These are phyloP conservation scores for Rhinatrema bivittatum DNA, from an alignment of 2,797 vertebrate species.

Conservation along the genomic window DNA sequence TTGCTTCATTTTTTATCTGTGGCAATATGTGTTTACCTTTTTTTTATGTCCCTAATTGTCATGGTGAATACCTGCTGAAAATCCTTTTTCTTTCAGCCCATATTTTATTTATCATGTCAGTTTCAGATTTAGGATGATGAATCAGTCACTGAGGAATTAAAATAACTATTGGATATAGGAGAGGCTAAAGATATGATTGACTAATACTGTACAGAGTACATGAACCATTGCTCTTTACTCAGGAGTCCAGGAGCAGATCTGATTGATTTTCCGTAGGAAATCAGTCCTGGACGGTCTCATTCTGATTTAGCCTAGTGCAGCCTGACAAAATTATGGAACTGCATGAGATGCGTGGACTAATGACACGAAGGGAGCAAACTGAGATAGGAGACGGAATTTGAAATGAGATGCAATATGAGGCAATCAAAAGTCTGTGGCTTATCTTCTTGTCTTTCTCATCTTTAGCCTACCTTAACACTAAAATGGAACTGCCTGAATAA, in stretches of 20 bases:
- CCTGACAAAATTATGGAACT: background rate
- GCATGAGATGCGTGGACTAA: background rate
- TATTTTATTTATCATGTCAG: too few species aligned
- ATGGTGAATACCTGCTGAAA: too few species aligned
- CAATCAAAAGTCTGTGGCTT: conserved; percentile 8
- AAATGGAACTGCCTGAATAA: too few species aligned
- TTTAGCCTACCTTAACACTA: background rate
- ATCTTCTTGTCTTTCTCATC: background rate
- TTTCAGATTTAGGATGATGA: too few species aligned
- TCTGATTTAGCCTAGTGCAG: fast-evolving
- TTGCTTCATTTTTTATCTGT: too few species aligned
- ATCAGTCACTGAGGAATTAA: too few species aligned
- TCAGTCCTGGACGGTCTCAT: conserved; percentile 2
- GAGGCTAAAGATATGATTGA: too few species aligned
- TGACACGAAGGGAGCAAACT: conserved; percentile 9
- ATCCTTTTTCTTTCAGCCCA: too few species aligned
- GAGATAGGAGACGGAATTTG: background rate
- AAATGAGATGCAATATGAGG: background rate
- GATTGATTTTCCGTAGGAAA: conserved; percentile 15
- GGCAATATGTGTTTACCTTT: too few species aligned
- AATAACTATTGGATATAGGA: too few species aligned
- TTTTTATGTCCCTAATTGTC: too few species aligned
- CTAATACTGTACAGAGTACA: too few species aligned
- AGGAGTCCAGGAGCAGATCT: conserved; percentile 10
- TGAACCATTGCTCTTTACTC: conserved; percentile 10